Conservation (phyloP, 1,140 invertebrate genomes). For the Eurosta solidaginis region DNA sequence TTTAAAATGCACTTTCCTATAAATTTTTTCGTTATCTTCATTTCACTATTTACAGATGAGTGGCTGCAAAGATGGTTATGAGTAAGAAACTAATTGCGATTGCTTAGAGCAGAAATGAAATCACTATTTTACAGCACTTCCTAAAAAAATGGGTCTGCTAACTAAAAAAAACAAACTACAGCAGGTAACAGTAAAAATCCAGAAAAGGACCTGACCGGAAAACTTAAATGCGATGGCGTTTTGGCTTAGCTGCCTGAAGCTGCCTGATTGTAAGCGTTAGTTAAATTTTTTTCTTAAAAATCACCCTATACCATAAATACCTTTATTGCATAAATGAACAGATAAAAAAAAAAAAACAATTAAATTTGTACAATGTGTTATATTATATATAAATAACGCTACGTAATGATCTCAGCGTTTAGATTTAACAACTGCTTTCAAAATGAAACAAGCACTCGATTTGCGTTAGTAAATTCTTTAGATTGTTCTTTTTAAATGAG, state of each 20-base stretch:
- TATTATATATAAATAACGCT: background rate
- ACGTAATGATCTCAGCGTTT: background rate
- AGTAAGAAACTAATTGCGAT: conserved; percentile 56
- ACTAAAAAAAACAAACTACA: no score
- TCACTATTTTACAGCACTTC: no score
- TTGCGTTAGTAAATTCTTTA: background rate
- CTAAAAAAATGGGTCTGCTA: no score
- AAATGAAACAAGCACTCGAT: background rate
- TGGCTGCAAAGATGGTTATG: conserved; percentile 37
- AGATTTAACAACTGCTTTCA: background rate
- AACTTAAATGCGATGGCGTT: no score
- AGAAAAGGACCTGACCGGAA: no score
- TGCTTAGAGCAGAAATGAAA: conserved; percentile 31
- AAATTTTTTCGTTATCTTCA: background rate
- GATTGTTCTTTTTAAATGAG: background rate
- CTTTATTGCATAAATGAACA: no score
- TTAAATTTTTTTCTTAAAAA: no score
- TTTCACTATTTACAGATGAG: conserved; percentile 36
- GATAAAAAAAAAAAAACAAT: background rate
- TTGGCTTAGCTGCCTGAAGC: no score
- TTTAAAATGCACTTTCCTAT: background rate
- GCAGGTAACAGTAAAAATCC: no score
- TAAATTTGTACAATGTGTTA: background rate
- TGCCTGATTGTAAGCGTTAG: no score
- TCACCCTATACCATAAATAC: no score